Conservation (phyloP, 2,797 vertebrate genomes). For the Labeo calbasu region DNA sequence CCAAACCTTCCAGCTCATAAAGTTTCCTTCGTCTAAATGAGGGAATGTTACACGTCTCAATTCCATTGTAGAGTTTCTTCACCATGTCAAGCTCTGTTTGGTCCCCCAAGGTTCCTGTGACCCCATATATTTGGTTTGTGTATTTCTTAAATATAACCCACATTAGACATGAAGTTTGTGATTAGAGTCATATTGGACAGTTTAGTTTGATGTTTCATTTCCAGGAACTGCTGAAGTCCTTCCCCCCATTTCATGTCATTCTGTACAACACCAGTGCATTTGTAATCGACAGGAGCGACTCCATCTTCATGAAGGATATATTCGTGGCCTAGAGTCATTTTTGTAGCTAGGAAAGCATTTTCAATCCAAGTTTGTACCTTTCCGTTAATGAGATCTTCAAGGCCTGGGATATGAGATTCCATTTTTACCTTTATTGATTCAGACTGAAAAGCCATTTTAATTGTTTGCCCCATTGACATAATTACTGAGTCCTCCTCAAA, state of each 20-base stretch:
- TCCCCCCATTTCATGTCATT: conserved; percentile 66
- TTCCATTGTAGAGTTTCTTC: conserved; percentile 64
- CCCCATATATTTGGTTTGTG: conserved; percentile 67
- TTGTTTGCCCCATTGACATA: rapidly evolving
- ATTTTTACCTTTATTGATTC: conserved; percentile 33
- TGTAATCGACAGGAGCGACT: conserved; percentile 68
- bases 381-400: conserved; percentile 56
- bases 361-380: conserved; percentile 68
- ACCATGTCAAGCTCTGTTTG: conserved; percentile 65
- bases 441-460: not conserved
- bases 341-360: conserved; percentile 67
- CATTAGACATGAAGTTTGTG: conserved; percentile 76
- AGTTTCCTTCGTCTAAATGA: conserved; percentile 70
- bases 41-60: conserved; percentile 70
- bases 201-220: conserved; percentile 72
- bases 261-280: conserved; percentile 70
- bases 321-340: conserved; percentile 37
- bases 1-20: conserved; percentile 68
- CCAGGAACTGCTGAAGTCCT: conserved; percentile 76
- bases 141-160: conserved; percentile 69
- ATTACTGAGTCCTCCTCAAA: not conserved
- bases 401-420: conserved; percentile 57
- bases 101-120: conserved; percentile 74
- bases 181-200: conserved; percentile 68
- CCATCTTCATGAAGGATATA: conserved; percentile 42